Percentiles rank a stretch among this genome's conserved stretches.
phyloP scores from a whole-genome alignment of 2,888 invertebrate genomes.

The Caenorhabditis sp. region DNA sequence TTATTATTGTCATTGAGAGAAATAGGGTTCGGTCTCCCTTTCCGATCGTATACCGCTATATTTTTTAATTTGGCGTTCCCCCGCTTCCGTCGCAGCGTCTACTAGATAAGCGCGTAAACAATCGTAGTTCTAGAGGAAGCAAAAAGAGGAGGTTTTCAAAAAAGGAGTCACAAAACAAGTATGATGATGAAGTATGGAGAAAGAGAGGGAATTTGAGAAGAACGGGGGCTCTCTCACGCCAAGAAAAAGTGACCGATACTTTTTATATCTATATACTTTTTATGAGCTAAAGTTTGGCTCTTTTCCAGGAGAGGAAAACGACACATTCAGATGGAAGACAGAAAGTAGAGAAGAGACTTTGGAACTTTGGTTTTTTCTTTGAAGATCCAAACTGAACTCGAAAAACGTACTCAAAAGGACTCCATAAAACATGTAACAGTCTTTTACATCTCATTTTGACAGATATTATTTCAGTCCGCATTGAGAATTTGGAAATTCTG shows the following conservation, averaged over 20 bases:
- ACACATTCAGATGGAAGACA: constrained; percentile 2
- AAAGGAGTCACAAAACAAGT: constrained; percentile 23
- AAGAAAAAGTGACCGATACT: constrained; percentile 43
- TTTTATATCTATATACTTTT: constrained; percentile 14
- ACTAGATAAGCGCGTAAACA: constrained; percentile 51
- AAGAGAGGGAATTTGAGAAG: constrained; percentile 44
- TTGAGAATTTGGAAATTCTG: background rate
- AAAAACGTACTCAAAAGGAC: too few species aligned
- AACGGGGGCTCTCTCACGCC: constrained; percentile 26
- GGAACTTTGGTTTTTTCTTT: too few species aligned
- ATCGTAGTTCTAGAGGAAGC: constrained; percentile 28
- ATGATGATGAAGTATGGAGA: constrained; percentile 16
- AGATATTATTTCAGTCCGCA: background rate
- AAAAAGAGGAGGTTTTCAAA: constrained; percentile 22
- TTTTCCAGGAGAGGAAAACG: constrained; percentile 17
- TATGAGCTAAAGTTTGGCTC: background rate
- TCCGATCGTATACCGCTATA: constrained; percentile 56
- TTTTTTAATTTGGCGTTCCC: constrained; percentile 49
- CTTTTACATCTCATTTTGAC: too few species aligned
- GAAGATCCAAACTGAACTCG: too few species aligned
- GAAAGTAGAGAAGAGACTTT: too few species aligned
- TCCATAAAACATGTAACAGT: too few species aligned
- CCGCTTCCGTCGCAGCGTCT: background rate
- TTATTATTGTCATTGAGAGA: background rate
- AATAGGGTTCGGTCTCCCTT: constrained; percentile 29